Conservation (phyloP, 2,113 vertebrate genomes). For the Psilopsiagon aymara region DNA sequence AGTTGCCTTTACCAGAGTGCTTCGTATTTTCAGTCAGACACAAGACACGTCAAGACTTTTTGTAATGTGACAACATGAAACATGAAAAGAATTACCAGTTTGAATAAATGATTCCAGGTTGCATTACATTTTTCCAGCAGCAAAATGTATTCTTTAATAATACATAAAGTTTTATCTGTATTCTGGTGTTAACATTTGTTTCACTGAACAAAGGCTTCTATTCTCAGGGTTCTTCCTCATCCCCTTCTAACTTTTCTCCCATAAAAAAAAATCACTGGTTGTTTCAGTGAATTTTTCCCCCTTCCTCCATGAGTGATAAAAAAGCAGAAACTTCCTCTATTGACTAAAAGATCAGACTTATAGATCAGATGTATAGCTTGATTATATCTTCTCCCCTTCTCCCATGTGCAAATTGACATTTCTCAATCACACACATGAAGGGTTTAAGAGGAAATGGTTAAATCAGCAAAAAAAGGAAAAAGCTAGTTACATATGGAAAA, state of each 20-base stretch:
- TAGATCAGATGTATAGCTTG: not conserved
- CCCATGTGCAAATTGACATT: not conserved
- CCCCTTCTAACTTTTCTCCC: conserved; percentile 8
- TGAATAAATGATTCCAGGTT: conserved; percentile 60
- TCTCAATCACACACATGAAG: not conserved
- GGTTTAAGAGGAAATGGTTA: not conserved
- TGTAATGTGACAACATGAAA: conserved; percentile 58
- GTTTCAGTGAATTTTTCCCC: not conserved
- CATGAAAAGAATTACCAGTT: conserved; percentile 50
- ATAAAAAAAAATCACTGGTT: not conserved
- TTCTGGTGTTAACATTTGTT: conserved; percentile 53
- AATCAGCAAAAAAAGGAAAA: conserved; percentile 5
- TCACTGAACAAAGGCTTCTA: conserved; percentile 44
- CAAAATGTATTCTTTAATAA: conserved; percentile 62
- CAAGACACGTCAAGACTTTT: conserved; percentile 41
- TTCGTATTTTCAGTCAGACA: conserved; percentile 58
- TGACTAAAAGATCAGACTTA: not conserved
- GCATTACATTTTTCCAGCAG: conserved; percentile 57
- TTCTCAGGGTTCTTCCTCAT: conserved; percentile 6
- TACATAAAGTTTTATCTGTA: conserved; percentile 64
- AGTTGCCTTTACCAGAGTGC: conserved; percentile 36
- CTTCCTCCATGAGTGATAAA: not conserved
- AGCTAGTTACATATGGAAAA: not conserved
- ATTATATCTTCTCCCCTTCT: not conserved
- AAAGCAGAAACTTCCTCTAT: not conserved